These are phyloP conservation scores for Dicyrtomina minuta DNA, from an alignment of 2,888 invertebrate species.

Conservation along the genomic window DNA sequence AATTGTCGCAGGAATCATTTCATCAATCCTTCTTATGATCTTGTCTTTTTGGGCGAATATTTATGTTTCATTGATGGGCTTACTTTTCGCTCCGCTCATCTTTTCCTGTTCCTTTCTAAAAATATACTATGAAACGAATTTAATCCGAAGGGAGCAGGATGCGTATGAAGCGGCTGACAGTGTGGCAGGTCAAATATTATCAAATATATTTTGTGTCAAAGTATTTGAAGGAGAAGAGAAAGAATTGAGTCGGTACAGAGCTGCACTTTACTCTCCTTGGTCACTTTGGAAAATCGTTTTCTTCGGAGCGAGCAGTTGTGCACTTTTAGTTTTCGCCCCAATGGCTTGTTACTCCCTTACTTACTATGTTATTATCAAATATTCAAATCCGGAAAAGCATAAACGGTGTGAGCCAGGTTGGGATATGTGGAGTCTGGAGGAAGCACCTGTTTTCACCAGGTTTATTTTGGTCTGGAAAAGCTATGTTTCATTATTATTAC, in stretches of 20 bases:
- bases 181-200: slow-evolving; percentile 35
- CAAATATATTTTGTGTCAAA: slow-evolving; percentile 45
- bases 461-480: too few species aligned
- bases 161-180: slow-evolving; percentile 17
- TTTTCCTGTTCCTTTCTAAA: slow-evolving; percentile 15
- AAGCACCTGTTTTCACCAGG: too few species aligned
- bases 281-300: slow-evolving; percentile 23
- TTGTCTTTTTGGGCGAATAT: slow-evolving; percentile 16
- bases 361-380: too few species aligned
- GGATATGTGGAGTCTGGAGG: too few species aligned
- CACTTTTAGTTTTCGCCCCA: too few species aligned
- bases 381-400: too few species aligned
- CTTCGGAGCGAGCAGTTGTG: slow-evolving; percentile 24
- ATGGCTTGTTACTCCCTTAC: too few species aligned
- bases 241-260: slow-evolving; percentile 18
- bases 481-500: too few species aligned
- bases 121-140: slow-evolving; percentile 20
- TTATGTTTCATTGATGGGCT: slow-evolving; percentile 6
- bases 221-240: slow-evolving; percentile 38
- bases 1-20: slow-evolving; percentile 21
- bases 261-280: slow-evolving; percentile 4
- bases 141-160: neutral
- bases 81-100: slow-evolving; percentile 31
- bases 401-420: too few species aligned
- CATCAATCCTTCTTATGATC: slow-evolving; percentile 11